Evolutionary conservation across 2,888 invertebrate genomes (phyloP).

Genomic region (Limnephilus auricula): DNA sequence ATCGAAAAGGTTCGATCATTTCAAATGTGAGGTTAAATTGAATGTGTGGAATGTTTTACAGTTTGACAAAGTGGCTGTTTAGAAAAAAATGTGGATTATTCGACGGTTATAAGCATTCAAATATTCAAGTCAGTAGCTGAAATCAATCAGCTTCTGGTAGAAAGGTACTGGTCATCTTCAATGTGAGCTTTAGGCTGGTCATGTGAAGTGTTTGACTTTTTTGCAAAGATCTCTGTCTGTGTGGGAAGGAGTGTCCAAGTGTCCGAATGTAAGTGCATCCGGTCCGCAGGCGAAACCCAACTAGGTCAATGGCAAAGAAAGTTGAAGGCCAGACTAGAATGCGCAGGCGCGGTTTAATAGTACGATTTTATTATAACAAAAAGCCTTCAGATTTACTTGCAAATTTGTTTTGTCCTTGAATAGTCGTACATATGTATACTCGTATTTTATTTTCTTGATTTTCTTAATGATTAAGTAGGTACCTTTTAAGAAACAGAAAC

Average conservation of each 20-base stretch:
- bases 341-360: constrained; percentile 46
- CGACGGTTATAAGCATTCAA: neutral
- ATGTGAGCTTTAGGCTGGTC: neutral
- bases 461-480: neutral
- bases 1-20: neutral
- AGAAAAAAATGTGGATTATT: neutral
- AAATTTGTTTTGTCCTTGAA: neutral
- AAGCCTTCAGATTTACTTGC: neutral
- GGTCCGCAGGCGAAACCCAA: constrained; percentile 59
- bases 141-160: neutral
- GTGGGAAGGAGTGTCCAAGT: neutral
- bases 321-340: constrained; percentile 63
- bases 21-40: neutral
- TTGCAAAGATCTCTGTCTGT: neutral
- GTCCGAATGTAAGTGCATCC: constrained; percentile 39
- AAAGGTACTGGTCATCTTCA: neutral
- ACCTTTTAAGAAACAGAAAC: no score
- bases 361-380: neutral
- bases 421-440: neutral
- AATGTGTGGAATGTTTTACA: neutral
- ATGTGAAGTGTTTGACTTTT: neutral
- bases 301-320: constrained; percentile 66
- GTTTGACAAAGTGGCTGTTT: neutral
- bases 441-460: neutral
- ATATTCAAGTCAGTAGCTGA: neutral